These are phyloP conservation scores for Dysidea cf. avara DNA, from an alignment of 37 sponge, comb jelly and placozoan species.

Conservation along the genomic window DNA sequence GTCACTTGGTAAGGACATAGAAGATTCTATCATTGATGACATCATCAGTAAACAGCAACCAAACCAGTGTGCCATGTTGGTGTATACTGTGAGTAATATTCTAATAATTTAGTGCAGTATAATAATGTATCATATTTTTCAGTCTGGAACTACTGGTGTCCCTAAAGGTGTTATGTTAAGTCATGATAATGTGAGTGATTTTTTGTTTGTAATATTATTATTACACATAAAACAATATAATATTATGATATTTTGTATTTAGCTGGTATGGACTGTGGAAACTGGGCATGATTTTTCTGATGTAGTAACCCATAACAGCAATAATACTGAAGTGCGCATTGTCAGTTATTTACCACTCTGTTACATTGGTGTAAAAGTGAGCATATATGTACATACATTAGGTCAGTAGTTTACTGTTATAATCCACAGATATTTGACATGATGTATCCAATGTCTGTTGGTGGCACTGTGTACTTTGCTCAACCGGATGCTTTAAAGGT, in stretches of 20 bases:
- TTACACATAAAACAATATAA: too few species aligned
- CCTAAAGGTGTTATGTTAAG: slow-evolving; percentile 91
- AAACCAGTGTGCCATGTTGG: slow-evolving; percentile 78
- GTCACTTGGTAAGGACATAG: slow-evolving; percentile 66
- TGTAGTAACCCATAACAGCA: neutral
- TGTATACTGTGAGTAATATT: too few species aligned
- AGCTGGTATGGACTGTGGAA: slow-evolving; percentile 57
- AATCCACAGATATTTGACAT: slow-evolving; percentile 73
- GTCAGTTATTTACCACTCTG: slow-evolving; percentile 74
- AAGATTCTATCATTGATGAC: slow-evolving; percentile 47
- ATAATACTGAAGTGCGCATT: slow-evolving; percentile 14
- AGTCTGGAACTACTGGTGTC: slow-evolving; percentile 90
- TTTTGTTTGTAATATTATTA: too few species aligned
- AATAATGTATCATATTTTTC: too few species aligned
- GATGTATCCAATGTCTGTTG: slow-evolving; percentile 20
- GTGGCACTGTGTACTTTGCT: slow-evolving; percentile 69
- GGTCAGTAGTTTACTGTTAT: too few species aligned
- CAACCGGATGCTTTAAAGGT: slow-evolving; percentile 90
- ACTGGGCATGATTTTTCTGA: slow-evolving; percentile 6
- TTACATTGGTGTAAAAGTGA: slow-evolving; percentile 66
- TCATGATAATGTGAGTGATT: slow-evolving; percentile 81
- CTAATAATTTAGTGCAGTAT: too few species aligned
- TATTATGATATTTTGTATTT: too few species aligned
- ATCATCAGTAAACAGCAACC: slow-evolving; percentile 49
- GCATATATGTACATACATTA: too few species aligned